Conservation (phyloP, 2,113 vertebrate genomes). For the Hippolais icterina region DNA sequence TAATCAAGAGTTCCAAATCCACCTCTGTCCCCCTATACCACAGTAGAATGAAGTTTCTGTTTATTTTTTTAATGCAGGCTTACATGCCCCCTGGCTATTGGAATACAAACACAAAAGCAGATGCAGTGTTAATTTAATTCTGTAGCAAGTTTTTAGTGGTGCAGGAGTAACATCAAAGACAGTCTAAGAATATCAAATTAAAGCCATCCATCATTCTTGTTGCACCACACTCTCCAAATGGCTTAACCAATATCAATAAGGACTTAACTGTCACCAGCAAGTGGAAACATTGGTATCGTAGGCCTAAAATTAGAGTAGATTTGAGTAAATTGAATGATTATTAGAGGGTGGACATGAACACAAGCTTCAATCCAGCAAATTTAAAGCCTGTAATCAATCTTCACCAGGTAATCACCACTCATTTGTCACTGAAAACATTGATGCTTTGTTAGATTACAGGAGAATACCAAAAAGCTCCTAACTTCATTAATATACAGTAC, state of each 20-base stretch:
- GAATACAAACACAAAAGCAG: conserved; percentile 61
- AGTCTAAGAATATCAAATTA: conserved; percentile 75
- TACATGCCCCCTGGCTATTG: conserved; percentile 38
- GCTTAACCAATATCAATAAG: conserved; percentile 61
- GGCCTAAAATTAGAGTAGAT: conserved; percentile 64
- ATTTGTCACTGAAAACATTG: conserved; percentile 56
- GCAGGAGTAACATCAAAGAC: conserved; percentile 70
- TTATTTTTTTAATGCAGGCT: conserved; percentile 24
- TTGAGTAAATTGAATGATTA: conserved; percentile 60
- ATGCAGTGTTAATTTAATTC: conserved; percentile 77
- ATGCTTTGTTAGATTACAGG: conserved; percentile 37
- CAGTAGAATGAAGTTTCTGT: not conserved
- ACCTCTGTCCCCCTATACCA: fast-evolving
- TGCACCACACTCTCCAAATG: conserved; percentile 51
- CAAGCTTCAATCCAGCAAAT: conserved; percentile 1
- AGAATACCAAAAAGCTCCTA: conserved; percentile 13
- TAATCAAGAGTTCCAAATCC: not conserved
- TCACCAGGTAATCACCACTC: conserved; percentile 33
- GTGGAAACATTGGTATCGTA: conserved; percentile 6
- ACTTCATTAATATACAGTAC: conserved; percentile 40
- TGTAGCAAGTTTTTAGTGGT: conserved; percentile 57
- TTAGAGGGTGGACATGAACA: conserved; percentile 20
- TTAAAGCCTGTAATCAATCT: conserved; percentile 37
- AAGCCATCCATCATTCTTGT: conserved; percentile 76
- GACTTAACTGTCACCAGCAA: conserved; percentile 53